Base-by-base conservation (phyloP, 2,888 invertebrate genomes). In the Ennomos quercinarius region DNA sequence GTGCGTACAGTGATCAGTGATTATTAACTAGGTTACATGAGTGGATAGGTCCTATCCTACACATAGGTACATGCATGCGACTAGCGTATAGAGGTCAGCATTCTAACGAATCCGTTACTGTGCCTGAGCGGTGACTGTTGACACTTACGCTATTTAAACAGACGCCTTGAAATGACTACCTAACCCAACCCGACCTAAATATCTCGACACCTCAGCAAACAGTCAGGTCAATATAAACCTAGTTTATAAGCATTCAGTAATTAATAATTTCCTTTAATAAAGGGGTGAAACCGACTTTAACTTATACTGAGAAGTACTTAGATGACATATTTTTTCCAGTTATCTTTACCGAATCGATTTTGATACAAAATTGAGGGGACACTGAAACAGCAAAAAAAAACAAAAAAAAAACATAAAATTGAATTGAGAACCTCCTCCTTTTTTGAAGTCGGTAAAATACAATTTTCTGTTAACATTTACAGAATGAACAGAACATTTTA, bases 1-100 rank as follows among this genome's bases (percentile, higher is more conserved):
- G 35, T 45, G 27, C n/a, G n/a, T n/a, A n/a, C n/a, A n/a, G n/a
- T n/a, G n/a, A n/a, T n/a, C n/a, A n/a, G n/a, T n/a, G n/a, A n/a
- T n/a, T n/a, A n/a, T 27, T 6, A 6, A 37, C n/a, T 48, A 44
- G 53, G 17, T 27, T 34, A 6, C 27, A 27, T 4, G 27, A 27
- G 27, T 27, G 4, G 17, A 17, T 17, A 27, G 27, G 27, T 27
- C 27, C 27, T 4, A 27, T 27, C 27, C 3, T 27, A 27, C 42
- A 35, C 38, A 46, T 54, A 54, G 50, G 50, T 59, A 59, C 45
- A 55, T 54, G 59, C 50, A 54, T 46, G 11, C 54, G 53, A 50
- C 54, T 46, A 54, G 54, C 46, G 49, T 3, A 6, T 6, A 50
- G 54, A 59, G 54, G 54, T 59, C 59, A 59, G 41, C 46, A 42